These are phyloP conservation scores for Dromas ardeola DNA, from an alignment of 2,113 vertebrate genomes.

Conservation along the genomic window DNA sequence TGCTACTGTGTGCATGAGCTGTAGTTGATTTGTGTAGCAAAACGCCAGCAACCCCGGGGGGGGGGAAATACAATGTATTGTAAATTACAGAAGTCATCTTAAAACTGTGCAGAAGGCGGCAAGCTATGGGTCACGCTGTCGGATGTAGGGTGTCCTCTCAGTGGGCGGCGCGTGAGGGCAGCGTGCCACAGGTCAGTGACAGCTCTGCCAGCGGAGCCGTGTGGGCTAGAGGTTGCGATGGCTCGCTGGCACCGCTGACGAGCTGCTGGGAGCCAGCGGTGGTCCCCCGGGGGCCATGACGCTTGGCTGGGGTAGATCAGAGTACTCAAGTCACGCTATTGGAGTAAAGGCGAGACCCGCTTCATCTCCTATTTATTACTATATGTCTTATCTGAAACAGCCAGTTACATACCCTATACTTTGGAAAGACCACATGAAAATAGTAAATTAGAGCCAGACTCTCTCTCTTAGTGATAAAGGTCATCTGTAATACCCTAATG, in stretches of 20 bases:
- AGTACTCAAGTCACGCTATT: rapidly evolving
- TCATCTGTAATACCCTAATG: rapidly evolving
- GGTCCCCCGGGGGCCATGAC: rapidly evolving
- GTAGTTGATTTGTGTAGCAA: not conserved
- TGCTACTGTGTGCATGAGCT: rapidly evolving
- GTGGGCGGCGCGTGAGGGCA: not conserved
- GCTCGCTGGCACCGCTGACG: not conserved
- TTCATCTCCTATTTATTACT: rapidly evolving
- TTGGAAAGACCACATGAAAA: not conserved
- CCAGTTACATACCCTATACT: rapidly evolving
- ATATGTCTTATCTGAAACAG: rapidly evolving
- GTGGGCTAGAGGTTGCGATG: not conserved
- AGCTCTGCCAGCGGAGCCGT: rapidly evolving
- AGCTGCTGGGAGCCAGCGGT: not conserved
- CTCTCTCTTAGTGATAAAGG: not conserved
- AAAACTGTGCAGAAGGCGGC: rapidly evolving
- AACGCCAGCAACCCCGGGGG: not conserved
- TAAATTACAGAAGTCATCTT: not conserved
- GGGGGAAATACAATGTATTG: rapidly evolving
- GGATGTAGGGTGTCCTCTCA: not conserved
- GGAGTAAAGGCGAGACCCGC: not conserved
- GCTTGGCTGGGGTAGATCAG: not conserved
- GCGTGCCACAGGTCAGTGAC: not conserved
- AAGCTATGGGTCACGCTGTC: not conserved
- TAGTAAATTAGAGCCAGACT: rapidly evolving